Percentiles rank a stretch among this genome's conserved stretches.
Evolutionary conservation across 2,888 invertebrate species (phyloP).

Genomic region (Bursaphelenchus okinawaensis): DNA sequence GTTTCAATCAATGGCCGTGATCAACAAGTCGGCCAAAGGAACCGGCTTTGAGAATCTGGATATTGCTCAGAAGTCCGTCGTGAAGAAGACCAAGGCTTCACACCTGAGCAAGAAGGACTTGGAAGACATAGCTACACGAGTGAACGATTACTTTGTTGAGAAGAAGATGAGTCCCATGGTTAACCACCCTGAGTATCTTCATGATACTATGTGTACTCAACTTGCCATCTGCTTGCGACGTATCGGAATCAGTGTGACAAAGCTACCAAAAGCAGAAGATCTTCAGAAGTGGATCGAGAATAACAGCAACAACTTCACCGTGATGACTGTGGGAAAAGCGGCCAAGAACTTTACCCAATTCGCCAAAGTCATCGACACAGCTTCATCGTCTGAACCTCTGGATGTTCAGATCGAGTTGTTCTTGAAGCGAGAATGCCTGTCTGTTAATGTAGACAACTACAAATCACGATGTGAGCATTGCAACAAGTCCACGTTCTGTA

Average conservation of each 20-base stretch:
- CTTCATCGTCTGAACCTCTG: neutral
- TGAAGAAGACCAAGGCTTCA: neutral
- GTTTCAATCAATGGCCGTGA: neutral
- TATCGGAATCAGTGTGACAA: neutral
- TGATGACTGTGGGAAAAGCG: neutral
- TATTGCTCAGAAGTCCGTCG: neutral
- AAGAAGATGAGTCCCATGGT: too few species aligned
- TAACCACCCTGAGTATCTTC: neutral
- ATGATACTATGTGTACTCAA: slow-evolving; percentile 2
- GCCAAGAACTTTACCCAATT: neutral
- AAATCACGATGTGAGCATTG: neutral
- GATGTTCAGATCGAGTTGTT: neutral
- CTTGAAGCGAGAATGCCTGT: neutral
- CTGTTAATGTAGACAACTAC: neutral
- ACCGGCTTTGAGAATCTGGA: neutral
- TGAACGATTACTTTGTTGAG: too few species aligned
- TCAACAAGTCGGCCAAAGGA: neutral
- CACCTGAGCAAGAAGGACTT: neutral
- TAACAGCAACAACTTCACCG: neutral
- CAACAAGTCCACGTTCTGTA: neutral
- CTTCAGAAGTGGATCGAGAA: neutral
- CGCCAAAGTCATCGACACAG: neutral
- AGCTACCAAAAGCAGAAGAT: neutral
- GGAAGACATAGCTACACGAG: neutral
- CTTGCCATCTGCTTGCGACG: neutral